A percentile compares a stretch with the other conserved stretches of the same genome.
These are phyloP conservation scores for Calonectris borealis DNA, from an alignment of 2,113 vertebrate genomes.

Conservation along the genomic window DNA sequence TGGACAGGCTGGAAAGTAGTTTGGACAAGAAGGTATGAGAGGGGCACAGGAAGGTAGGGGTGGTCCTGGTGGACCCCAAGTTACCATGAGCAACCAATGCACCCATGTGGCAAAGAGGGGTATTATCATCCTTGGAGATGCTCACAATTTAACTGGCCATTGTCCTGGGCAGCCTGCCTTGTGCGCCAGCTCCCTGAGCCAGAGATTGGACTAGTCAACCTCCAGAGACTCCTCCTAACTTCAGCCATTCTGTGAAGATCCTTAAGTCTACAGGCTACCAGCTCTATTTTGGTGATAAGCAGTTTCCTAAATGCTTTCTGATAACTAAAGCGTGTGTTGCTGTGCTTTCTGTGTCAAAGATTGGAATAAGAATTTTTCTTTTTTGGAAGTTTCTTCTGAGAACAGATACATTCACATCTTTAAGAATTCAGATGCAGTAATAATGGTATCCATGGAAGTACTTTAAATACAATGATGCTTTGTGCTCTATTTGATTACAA, in stretches of 20 bases:
- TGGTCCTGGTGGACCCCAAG: background rate
- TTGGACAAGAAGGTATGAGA: background rate
- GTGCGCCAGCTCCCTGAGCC: background rate
- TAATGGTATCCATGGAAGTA: background rate
- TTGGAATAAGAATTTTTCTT: background rate
- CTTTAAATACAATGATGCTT: background rate
- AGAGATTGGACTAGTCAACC: background rate
- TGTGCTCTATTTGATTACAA: background rate
- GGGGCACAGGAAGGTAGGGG: fast-evolving
- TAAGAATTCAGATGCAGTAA: background rate
- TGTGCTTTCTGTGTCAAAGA: background rate
- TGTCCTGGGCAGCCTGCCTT: background rate
- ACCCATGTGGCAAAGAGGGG: background rate
- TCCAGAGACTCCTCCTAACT: background rate
- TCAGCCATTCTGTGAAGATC: background rate
- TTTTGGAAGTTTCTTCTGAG: background rate
- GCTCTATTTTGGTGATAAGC: background rate
- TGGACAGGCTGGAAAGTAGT: background rate
- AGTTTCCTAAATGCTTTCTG: background rate
- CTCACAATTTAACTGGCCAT: background rate
- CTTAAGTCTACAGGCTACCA: background rate
- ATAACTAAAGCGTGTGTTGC: background rate
- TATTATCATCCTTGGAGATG: background rate
- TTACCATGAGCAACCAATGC: background rate
- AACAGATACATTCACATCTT: background rate